phyloP scores from a whole-genome alignment of 2,888 invertebrate genomes.

The Campoletis raptor region DNA sequence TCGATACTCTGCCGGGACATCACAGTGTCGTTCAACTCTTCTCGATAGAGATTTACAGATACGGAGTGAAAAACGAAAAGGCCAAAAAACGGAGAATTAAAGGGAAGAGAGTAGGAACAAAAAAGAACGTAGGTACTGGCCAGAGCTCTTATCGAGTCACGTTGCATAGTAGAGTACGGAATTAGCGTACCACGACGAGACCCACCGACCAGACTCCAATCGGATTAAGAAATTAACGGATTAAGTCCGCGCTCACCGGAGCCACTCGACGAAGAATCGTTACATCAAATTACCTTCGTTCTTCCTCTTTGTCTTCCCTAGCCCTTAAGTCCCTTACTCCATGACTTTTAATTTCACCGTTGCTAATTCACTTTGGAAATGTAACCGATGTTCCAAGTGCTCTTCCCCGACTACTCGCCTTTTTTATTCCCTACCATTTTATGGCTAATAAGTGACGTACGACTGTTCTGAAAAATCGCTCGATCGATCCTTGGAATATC shows the following conservation, averaged over 20 bases:
- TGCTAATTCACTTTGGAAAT: conserved; percentile 8
- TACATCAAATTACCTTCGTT: conserved; percentile 59
- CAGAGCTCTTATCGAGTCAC: conserved; percentile 31
- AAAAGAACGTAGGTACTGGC: conserved; percentile 17
- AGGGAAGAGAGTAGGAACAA: conserved; percentile 15
- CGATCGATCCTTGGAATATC: not conserved
- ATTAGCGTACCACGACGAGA: conserved; percentile 54
- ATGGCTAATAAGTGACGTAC: not conserved
- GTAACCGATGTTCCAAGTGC: conserved; percentile 18
- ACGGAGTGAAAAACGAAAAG: conserved; percentile 5
- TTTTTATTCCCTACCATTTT: not conserved
- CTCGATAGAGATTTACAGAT: conserved; percentile 34
- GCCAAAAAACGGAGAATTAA: not conserved
- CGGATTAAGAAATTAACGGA: conserved; percentile 66
- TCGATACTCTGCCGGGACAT: conserved; percentile 13
- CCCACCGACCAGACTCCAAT: conserved; percentile 39
- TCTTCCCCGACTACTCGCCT: not conserved
- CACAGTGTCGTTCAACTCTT: conserved; percentile 2
- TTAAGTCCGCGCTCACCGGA: conserved; percentile 39
- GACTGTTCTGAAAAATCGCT: not conserved
- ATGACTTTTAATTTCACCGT: conserved; percentile 29
- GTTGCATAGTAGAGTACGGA: conserved; percentile 40
- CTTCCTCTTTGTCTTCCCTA: not conserved
- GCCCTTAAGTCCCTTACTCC: conserved; percentile 21
- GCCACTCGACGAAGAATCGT: conserved; percentile 48